phyloP scores from a whole-genome alignment of 2,113 vertebrate genomes.

The Gallinago jamesoni region DNA sequence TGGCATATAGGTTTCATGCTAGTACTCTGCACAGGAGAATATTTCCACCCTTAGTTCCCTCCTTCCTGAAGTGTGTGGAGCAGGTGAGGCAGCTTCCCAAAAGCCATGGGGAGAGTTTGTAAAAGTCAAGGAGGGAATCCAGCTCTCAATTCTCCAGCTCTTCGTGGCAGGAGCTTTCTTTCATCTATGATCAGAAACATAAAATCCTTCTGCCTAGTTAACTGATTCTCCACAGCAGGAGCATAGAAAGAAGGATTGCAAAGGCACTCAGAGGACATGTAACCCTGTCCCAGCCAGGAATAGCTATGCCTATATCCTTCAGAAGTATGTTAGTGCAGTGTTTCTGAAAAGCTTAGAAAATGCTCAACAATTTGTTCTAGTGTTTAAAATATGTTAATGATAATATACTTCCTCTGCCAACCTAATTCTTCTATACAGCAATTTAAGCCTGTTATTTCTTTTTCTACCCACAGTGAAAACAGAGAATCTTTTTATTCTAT shows the following conservation, averaged over 20 bases:
- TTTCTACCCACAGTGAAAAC: not conserved
- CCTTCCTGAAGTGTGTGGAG: not conserved
- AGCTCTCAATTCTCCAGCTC: not conserved
- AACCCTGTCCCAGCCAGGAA: not conserved
- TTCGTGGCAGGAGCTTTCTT: not conserved
- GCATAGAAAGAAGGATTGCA: not conserved
- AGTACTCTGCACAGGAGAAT: not conserved
- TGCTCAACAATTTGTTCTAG: not conserved
- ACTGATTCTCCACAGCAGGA: not conserved
- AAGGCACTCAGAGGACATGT: not conserved
- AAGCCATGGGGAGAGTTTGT: not conserved
- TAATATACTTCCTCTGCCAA: not conserved
- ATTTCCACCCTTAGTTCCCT: not conserved
- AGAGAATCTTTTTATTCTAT: not conserved
- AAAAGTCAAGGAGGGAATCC: not conserved
- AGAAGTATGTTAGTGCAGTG: not conserved
- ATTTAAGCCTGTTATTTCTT: not conserved
- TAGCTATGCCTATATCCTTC: not conserved
- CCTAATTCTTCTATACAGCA: not conserved
- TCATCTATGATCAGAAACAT: not conserved
- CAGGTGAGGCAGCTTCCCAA: not conserved
- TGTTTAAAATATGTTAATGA: not conserved
- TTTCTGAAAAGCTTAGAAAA: not conserved
- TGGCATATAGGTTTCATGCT: not conserved
- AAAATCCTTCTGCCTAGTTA: not conserved